phyloP scores from a whole-genome alignment of 1,140 invertebrate species.

The Eumeta japonica region DNA sequence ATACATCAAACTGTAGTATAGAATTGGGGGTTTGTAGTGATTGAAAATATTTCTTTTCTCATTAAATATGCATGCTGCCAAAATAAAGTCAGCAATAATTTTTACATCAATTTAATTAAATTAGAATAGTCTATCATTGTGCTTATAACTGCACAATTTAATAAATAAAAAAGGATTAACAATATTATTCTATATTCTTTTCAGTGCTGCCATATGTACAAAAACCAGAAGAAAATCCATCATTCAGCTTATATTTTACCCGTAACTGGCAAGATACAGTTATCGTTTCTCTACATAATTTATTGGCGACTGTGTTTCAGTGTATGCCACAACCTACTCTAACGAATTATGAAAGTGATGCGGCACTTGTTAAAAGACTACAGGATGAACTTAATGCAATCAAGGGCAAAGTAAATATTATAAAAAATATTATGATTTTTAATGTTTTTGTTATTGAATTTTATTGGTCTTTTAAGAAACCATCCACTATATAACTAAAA shows the following conservation, averaged over 20 bases:
- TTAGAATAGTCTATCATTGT: too few species aligned
- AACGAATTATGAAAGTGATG: conserved; percentile 82
- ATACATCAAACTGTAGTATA: too few species aligned
- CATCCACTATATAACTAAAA: too few species aligned
- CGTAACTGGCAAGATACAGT: conserved; percentile 94
- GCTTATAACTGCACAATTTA: too few species aligned
- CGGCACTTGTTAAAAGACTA: conserved; percentile 72
- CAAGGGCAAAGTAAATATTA: conserved; percentile 51
- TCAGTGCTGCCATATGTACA: conserved; percentile 87
- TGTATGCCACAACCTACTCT: conserved; percentile 82
- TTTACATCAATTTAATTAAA: too few species aligned
- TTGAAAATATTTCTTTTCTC: too few species aligned
- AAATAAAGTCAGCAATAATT: too few species aligned
- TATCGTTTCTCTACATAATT: conserved; percentile 90
- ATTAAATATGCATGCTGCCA: too few species aligned
- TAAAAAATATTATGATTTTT: too few species aligned
- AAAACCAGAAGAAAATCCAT: conserved; percentile 86
- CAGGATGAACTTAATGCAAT: conserved; percentile 82
- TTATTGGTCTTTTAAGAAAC: too few species aligned
- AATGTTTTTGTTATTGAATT: too few species aligned
- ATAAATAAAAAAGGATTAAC: conserved; percentile 2
- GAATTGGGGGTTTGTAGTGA: too few species aligned
- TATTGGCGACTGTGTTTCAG: conserved; percentile 86
- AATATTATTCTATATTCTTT: conserved; percentile 19
- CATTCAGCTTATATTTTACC: conserved; percentile 86